These are phyloP conservation scores for Sinhomidia bicolor DNA, from an alignment of 2,888 invertebrate species.

Conservation along the genomic window DNA sequence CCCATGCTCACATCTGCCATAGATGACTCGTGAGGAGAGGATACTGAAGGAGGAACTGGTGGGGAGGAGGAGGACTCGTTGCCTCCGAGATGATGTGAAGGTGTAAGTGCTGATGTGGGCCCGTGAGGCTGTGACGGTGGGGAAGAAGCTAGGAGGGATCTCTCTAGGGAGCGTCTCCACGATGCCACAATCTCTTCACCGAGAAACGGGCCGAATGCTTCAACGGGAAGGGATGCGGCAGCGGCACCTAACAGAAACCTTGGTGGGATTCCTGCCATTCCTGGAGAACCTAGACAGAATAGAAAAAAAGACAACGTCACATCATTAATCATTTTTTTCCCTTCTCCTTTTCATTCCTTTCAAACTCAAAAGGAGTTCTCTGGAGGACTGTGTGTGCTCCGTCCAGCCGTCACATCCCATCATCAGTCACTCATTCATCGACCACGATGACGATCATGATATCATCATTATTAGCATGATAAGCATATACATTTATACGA, in stretches of 20 bases:
- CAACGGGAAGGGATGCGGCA: conserved; percentile 78
- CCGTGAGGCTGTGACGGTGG: conserved; percentile 80
- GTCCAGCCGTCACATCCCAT: conserved; percentile 27
- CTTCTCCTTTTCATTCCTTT: conserved; percentile 10
- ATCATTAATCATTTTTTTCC: conserved; percentile 70
- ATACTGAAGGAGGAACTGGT: conserved; percentile 78
- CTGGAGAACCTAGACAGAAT: conserved; percentile 78
- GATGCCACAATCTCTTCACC: conserved; percentile 92
- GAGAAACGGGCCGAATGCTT: conserved; percentile 83
- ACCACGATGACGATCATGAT: conserved; percentile 46
- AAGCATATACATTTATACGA: no score
- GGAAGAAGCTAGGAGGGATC: conserved; percentile 81
- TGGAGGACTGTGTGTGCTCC: no score
- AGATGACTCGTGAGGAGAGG: conserved; percentile 77
- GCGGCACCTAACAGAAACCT: conserved; percentile 78
- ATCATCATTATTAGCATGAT: conserved; percentile 65
- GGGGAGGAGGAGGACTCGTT: conserved; percentile 79
- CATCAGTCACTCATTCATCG: conserved; percentile 52
- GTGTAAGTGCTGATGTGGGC: conserved; percentile 71
- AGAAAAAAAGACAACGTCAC: conserved; percentile 56
- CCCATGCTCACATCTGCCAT: conserved; percentile 73
- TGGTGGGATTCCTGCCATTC: conserved; percentile 77
- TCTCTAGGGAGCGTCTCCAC: conserved; percentile 88
- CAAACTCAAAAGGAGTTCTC: conserved; percentile 27
- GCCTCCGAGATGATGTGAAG: conserved; percentile 81